Conservation (phyloP, 2,888 invertebrate species). For the Ophioninae sp. region DNA sequence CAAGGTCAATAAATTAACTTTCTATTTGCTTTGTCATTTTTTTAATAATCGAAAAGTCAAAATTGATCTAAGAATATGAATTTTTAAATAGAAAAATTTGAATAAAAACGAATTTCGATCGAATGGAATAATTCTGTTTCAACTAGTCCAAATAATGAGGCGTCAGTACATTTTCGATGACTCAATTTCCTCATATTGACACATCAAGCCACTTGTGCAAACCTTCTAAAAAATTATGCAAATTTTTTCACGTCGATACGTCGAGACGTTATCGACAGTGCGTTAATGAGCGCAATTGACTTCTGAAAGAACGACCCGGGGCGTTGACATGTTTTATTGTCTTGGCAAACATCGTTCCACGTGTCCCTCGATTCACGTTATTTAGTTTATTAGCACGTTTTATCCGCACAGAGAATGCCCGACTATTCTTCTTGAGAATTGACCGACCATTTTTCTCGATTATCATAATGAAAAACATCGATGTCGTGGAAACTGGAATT, state of each 20-base stretch:
- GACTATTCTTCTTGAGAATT: background rate
- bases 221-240: background rate
- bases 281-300: background rate
- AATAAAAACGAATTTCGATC: background rate
- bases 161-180: background rate
- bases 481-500: background rate
- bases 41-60: background rate
- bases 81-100: background rate
- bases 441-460: background rate
- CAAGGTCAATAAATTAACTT: background rate
- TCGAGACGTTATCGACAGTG: background rate
- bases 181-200: background rate
- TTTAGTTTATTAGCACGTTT: slow-evolving; percentile 11
- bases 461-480: slow-evolving; percentile 11
- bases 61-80: background rate
- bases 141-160: background rate
- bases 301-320: background rate
- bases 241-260: background rate
- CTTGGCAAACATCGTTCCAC: background rate
- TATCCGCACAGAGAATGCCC: background rate
- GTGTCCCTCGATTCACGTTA: slow-evolving; percentile 20
- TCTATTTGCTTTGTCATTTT: background rate
- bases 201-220: background rate
- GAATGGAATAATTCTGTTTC: background rate
- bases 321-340: slow-evolving; percentile 12